Conservation (phyloP, 2,888 invertebrate species). For the Cerceris rybyensis region DNA sequence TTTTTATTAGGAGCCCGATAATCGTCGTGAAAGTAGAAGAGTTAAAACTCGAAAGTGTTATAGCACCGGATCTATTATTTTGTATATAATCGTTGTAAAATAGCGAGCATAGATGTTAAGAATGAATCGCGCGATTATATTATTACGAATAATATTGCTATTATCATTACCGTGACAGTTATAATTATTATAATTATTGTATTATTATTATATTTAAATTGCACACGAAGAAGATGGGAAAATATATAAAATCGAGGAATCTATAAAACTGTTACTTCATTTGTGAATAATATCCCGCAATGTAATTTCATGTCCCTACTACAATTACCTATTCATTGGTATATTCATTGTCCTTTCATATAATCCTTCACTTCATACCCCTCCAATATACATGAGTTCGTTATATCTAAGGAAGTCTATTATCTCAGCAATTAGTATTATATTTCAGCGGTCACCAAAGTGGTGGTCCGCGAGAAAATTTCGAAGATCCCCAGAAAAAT, state of each 20-base stretch:
- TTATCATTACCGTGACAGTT: conserved; percentile 68
- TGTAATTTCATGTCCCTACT: not conserved
- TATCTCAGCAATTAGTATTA: no score
- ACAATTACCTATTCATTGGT: not conserved
- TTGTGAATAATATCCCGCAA: not conserved
- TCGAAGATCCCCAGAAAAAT: no score
- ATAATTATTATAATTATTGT: conserved; percentile 67
- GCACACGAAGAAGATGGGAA: conserved; percentile 72
- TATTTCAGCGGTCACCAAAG: no score
- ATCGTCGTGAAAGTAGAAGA: conserved; percentile 74
- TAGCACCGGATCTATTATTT: conserved; percentile 66
- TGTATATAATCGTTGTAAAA: conserved; percentile 78
- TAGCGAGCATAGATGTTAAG: conserved; percentile 56
- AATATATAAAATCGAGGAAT: conserved; percentile 74
- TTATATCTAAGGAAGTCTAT: no score
- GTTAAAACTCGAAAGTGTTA: conserved; percentile 38
- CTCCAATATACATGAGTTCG: no score
- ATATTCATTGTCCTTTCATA: no score
- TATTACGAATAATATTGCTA: conserved; percentile 50
- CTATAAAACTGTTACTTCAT: conserved; percentile 28
- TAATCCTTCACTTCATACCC: no score
- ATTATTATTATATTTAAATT: conserved; percentile 76
- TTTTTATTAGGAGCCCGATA: conserved; percentile 75
- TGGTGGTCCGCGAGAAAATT: no score
- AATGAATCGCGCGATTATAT: conserved; percentile 54